phyloP scores from a whole-genome alignment of 1,140 invertebrate species.

The Drosophila watanabei region DNA sequence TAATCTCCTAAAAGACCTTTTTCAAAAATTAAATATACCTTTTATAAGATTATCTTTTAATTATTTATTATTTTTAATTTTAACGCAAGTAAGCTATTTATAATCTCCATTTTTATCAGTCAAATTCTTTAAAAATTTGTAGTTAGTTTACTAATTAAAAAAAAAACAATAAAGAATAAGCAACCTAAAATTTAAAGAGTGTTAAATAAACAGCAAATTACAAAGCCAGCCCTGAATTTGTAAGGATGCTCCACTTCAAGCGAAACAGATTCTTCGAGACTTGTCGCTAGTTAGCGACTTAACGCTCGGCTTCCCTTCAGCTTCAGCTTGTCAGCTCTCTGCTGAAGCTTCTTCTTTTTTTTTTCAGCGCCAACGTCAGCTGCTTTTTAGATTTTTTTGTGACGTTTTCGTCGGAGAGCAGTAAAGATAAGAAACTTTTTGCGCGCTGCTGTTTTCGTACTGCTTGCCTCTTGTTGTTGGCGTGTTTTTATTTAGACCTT shows the following conservation, averaged over 20 bases:
- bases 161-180: too few relatives aligned
- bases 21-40: too few relatives aligned
- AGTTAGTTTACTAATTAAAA: too few relatives aligned
- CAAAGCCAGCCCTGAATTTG: neutral
- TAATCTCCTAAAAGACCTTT: too few relatives aligned
- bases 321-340: neutral
- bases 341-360: neutral
- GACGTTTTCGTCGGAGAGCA: slow-evolving; percentile 33
- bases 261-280: slow-evolving; percentile 93
- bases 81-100: too few relatives aligned
- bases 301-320: slow-evolving; percentile 37
- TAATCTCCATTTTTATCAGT: too few relatives aligned
- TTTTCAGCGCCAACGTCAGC: slow-evolving; percentile 8
- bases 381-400: slow-evolving; percentile 39
- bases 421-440: slow-evolving; percentile 50
- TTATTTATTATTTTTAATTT: too few relatives aligned
- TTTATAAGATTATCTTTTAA: too few relatives aligned
- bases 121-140: too few relatives aligned
- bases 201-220: slow-evolving; percentile 91
- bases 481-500: slow-evolving; percentile 64
- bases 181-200: slow-evolving; percentile 80
- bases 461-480: slow-evolving; percentile 12
- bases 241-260: slow-evolving; percentile 77
- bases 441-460: slow-evolving; percentile 25
- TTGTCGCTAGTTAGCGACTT: slow-evolving; percentile 87